Base-by-base conservation (phyloP, 2,797 vertebrate genomes). In the Aratinga solstitialis region DNA sequence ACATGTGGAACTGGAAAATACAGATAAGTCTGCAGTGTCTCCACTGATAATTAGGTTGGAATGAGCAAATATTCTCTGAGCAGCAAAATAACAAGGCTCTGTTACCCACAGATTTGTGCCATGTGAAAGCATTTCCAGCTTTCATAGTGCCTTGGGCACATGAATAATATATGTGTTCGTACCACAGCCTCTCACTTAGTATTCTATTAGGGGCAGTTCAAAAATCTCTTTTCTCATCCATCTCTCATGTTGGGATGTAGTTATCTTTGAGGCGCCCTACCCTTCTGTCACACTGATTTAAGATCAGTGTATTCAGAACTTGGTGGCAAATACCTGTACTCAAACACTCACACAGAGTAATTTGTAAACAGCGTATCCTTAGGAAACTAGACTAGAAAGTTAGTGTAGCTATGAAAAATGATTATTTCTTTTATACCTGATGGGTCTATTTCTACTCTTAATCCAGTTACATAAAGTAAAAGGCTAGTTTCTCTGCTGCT, bases 161-260 rank as follows among this genome's bases (percentile, higher is more conserved):
- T 91, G 69, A 95, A 96, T 96, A 90, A 94, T 95, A 23, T 18
- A 95, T 86, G 22, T 62, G 24, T 24, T 90, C 67, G 15, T 54
- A 73, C 32, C 85, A 73, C 62, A 73, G 76, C 50, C 62, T 92
- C 47, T 82, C 69, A 50, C 58, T 73, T 27, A 69, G 50, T 69
- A 17, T 93, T 91, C 80, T 91, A 1, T 78, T 90, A 80, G 76
- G 84, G 58, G 18, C 88, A 89, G 73, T 75, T 93, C 72, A 82
- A n/a, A 75, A 74, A 73, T 36, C 66, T 88, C 32, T 53, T 63
- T 78, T 66, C 69, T 88, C 66, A 69, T 36, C n/a, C 54, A 20
- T 76, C 76, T 78, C 87, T 75, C 20, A 10, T 32, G 23, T 81
- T 78, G 90, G 58, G 45, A 75, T 62, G 14, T 5, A 50, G 48